Base-by-base conservation (phyloP, 2,797 vertebrate genomes). In the Gymnodraco acuticeps region DNA sequence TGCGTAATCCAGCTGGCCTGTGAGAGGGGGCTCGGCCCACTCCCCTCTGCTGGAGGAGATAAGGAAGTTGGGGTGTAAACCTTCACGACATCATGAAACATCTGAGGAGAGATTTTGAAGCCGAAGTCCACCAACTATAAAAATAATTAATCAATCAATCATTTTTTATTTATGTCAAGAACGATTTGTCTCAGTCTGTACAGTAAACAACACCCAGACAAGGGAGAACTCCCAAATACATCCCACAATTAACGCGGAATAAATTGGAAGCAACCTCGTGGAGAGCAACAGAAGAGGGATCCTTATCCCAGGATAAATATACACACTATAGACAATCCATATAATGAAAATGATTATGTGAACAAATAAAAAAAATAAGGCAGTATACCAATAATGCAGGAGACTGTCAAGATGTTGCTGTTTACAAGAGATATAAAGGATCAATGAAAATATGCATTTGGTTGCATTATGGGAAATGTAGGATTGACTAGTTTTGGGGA, bases 31-130 rank as follows among this genome's bases (percentile, higher is more conserved):
- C 78, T 62, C 38, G 73, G 66, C 73, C 71, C 80, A 79, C 77
- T 86, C 60, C 75, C 80, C 85, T 92, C 88, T 94, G 93, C 86
- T 71, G 78, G 65, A 68, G 76, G 77, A 93, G 94, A 94, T 94
- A 95, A 95, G 77, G 43, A 69, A 23, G 45, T 45, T 45, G 23
- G 61, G 50, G 61, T 9, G 8, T 33, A 66, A 64, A 63, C 12
- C 15, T 12, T 7, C 50, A 17, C 23, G 23, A 23, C 68, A 72
- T 56, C 45, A 48, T 53, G 20, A 81, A 66, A 69, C 67, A 64
- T 73, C 61, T 73, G 46, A 71, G 42, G 6, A 38, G 33, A 38
- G 33, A 38, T 38, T 38, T 38, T 38, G 7, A 58, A 72, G 10
- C 12, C 48, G 15, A 53, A 38, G n/a, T 65, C 2, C 41, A 50